Percentiles rank a stretch among this genome's conserved stretches.
Conservation (phyloP, 2,888 invertebrate species). For the Harmothoe impar region DNA sequence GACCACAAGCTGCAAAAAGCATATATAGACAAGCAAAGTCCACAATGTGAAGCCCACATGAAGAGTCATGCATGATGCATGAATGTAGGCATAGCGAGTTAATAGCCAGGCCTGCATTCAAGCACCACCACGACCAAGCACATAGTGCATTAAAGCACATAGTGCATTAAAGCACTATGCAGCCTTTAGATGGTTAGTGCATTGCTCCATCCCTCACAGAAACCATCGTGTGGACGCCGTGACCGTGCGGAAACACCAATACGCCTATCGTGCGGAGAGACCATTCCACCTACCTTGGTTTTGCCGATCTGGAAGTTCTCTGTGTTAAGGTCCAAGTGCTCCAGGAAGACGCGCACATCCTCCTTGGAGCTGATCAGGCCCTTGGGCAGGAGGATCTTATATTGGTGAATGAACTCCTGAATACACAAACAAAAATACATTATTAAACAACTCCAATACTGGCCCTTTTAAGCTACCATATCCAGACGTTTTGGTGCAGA, state of each 20-base stretch:
- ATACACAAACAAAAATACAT: conserved; percentile 63
- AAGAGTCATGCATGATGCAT: too few species aligned
- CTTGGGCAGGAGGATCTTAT: conserved; percentile 94
- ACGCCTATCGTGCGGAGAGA: conserved; percentile 82
- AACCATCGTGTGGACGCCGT: background rate
- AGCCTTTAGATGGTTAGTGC: too few species aligned
- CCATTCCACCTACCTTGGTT: conserved; percentile 87
- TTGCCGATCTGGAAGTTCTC: conserved; percentile 95
- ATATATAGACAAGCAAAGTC: too few species aligned
- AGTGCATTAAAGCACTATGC: too few species aligned
- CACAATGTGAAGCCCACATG: too few species aligned
- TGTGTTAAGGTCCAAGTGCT: conserved; percentile 91
- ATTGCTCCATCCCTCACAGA: too few species aligned
- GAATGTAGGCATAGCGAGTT: too few species aligned
- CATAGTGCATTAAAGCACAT: too few species aligned
- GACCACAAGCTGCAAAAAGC: too few species aligned
- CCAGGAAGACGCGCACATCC: conserved; percentile 93
- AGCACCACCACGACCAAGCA: too few species aligned
- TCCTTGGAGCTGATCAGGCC: conserved; percentile 92
- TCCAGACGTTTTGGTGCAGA: conserved; percentile 8
- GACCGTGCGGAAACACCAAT: background rate
- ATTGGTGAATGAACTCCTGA: conserved; percentile 94
- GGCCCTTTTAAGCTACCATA: too few species aligned
- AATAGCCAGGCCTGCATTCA: too few species aligned
- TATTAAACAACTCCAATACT: background rate